Evolutionary conservation across 2,797 vertebrate species (phyloP).

Genomic region (Squalus acanthias): DNA sequence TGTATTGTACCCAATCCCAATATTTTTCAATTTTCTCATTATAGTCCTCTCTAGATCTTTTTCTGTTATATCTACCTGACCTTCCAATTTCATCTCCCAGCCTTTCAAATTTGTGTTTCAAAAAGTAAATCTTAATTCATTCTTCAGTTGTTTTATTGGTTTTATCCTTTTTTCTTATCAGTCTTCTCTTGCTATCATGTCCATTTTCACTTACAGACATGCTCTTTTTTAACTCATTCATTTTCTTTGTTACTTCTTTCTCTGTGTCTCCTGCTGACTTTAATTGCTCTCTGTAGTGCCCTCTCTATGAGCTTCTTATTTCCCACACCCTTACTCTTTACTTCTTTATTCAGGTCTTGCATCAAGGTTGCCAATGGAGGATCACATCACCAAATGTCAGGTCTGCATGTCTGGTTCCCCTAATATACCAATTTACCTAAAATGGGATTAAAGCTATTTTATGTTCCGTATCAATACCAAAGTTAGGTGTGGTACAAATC

Average conservation of each 20-base stretch:
- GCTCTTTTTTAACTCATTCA: not conserved
- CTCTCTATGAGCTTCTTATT: not conserved
- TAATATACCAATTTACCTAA: not conserved
- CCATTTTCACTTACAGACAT: not conserved
- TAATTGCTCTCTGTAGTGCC: not conserved
- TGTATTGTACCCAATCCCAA: not conserved
- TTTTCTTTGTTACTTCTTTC: not conserved
- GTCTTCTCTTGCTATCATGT: not conserved
- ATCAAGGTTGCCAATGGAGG: not conserved
- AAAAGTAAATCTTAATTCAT: not conserved
- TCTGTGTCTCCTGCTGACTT: not conserved
- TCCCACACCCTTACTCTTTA: not conserved
- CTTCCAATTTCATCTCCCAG: not conserved
- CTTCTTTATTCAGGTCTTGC: not conserved
- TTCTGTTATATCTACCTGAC: not conserved
- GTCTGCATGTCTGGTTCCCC: not conserved
- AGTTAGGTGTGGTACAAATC: not conserved
- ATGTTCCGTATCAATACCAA: not conserved
- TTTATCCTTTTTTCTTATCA: not conserved
- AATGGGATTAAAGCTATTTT: not conserved
- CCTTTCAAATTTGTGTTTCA: not conserved
- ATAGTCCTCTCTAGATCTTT: not conserved
- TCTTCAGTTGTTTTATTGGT: not conserved
- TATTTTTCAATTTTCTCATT: not conserved
- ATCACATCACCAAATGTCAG: not conserved